Percentiles rank a stretch among this genome's conserved stretches.
These are phyloP conservation scores for Etheostoma nigrum DNA, from an alignment of 2,797 vertebrate species.

Conservation along the genomic window DNA sequence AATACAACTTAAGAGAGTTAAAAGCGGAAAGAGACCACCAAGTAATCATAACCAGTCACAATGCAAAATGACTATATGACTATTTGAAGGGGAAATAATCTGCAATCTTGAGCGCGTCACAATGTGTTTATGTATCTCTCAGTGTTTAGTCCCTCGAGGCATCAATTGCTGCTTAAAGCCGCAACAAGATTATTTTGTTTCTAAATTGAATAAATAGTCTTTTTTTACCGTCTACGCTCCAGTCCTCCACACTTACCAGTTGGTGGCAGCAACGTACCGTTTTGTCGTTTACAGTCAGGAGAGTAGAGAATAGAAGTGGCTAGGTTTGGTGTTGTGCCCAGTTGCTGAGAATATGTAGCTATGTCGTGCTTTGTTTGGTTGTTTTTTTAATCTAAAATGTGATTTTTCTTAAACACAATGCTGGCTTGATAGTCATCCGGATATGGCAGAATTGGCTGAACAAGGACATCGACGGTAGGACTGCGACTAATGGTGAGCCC, in stretches of 20 bases:
- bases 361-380: not conserved
- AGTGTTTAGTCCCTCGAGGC: too few relatives aligned
- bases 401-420: not conserved
- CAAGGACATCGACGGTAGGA: not conserved
- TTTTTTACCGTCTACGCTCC: too few relatives aligned
- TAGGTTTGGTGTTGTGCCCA: not conserved
- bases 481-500: constrained; percentile 59
- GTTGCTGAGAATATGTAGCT: not conserved
- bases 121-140: too few relatives aligned
- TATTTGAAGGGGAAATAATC: not conserved
- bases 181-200: not conserved
- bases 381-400: constrained; percentile 14
- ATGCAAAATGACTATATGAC: not conserved
- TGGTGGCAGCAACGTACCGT: constrained; percentile 12
- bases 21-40: not conserved
- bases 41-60: not conserved
- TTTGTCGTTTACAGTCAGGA: not conserved
- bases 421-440: not conserved
- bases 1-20: not conserved
- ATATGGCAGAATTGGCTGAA: constrained; percentile 40
- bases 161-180: too few relatives aligned
- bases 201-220: not conserved
- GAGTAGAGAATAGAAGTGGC: constrained; percentile 33
- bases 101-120: too few relatives aligned
- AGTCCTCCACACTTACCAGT: constrained; percentile 1